Percentiles rank a stretch among this genome's conserved stretches.
Conservation (phyloP, 2,797 vertebrate genomes). For the Columba guinea region DNA sequence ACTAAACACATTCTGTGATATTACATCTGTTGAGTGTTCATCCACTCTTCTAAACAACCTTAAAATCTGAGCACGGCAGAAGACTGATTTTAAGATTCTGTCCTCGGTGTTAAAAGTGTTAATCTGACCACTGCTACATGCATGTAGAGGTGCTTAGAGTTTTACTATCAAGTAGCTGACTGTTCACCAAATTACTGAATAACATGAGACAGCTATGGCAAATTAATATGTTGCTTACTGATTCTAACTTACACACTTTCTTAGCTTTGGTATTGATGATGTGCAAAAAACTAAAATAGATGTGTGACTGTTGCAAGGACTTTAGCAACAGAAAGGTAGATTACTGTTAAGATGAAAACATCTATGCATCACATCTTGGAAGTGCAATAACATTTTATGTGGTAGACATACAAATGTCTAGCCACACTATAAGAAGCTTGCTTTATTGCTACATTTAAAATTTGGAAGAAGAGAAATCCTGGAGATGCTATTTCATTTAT, state of each 20-base stretch:
- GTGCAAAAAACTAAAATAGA: background rate
- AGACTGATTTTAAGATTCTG: background rate
- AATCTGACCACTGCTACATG: background rate
- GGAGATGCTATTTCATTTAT: background rate
- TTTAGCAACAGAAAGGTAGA: background rate
- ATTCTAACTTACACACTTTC: background rate
- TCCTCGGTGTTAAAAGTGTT: background rate
- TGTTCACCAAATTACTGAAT: background rate
- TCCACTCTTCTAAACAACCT: background rate
- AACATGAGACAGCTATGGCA: background rate
- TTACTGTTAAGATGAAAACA: background rate
- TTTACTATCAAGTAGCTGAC: background rate
- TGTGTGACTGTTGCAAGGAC: background rate
- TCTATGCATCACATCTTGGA: background rate
- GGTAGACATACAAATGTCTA: background rate
- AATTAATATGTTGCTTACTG: background rate
- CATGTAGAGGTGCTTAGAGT: background rate
- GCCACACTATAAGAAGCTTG: background rate
- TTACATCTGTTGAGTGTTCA: background rate
- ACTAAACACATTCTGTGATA: background rate
- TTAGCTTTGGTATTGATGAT: background rate
- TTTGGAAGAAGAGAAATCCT: background rate
- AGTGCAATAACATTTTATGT: background rate
- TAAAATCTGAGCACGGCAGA: background rate
- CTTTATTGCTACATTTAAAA: constrained; percentile 23